Conservation (phyloP, 2,888 invertebrate species). For the Drosophila anomelani region DNA sequence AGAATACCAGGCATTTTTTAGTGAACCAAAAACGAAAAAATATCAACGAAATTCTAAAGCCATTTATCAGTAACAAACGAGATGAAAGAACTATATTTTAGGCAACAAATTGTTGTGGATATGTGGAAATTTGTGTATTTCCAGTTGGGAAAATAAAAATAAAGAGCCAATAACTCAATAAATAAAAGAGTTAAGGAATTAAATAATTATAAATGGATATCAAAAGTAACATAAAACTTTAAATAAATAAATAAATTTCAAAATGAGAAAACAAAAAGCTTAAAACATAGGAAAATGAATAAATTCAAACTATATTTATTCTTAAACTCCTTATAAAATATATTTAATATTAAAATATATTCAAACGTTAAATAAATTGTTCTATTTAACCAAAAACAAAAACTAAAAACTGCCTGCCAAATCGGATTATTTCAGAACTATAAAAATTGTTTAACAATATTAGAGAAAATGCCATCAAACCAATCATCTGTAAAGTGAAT, state of each 20-base stretch:
- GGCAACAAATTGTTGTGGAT: slow-evolving; percentile 46
- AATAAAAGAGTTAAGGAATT: slow-evolving; percentile 7
- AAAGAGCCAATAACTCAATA: neutral
- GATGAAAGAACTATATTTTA: slow-evolving; percentile 47
- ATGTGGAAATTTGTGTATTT: slow-evolving; percentile 34
- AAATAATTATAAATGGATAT: neutral
- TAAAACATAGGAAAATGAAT: too few species aligned
- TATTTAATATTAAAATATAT: neutral
- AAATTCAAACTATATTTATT: neutral
- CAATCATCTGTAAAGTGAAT: slow-evolving; percentile 65
- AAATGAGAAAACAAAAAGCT: neutral
- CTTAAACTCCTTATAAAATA: neutral
- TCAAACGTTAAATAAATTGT: neutral
- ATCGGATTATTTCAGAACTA: slow-evolving; percentile 9
- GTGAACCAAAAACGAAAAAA: slow-evolving; percentile 52
- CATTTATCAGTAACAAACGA: slow-evolving; percentile 63
- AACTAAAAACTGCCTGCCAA: slow-evolving; percentile 2
- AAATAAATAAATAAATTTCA: neutral
- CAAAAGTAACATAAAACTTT: neutral
- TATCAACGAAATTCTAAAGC: slow-evolving; percentile 51
- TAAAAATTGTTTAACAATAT: slow-evolving; percentile 31
- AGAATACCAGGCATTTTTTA: slow-evolving; percentile 61
- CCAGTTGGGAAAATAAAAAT: neutral
- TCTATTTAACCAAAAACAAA: slow-evolving; percentile 10
- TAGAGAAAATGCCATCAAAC: slow-evolving; percentile 48